Evolutionary conservation across 2,113 vertebrate genomes (phyloP).

Genomic region (Falcunculus frontatus): DNA sequence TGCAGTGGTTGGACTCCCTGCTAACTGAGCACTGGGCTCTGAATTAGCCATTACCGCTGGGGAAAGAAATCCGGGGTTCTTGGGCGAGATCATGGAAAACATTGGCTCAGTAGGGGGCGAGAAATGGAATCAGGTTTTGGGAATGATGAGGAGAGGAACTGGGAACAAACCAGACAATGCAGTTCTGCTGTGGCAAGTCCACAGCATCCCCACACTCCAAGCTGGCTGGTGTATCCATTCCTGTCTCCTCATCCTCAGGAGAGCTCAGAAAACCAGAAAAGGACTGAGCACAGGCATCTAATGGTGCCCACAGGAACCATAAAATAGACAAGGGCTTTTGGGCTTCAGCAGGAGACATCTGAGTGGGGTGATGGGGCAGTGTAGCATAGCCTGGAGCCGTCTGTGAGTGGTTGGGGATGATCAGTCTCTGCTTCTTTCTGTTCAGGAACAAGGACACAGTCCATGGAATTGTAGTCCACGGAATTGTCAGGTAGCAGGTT

Average conservation of each 20-base stretch:
- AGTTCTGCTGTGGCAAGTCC: neutral
- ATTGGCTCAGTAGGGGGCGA: neutral
- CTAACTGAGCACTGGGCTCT: constrained; percentile 25
- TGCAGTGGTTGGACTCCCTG: constrained; percentile 33
- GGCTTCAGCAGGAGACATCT: neutral
- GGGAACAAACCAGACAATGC: neutral
- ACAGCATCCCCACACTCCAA: neutral
- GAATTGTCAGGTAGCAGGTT: neutral
- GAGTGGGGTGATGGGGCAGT: fast-evolving
- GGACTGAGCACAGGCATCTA: neutral
- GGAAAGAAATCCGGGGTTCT: constrained; percentile 20
- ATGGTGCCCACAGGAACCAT: neutral
- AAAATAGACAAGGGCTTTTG: neutral
- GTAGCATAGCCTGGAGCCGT: neutral
- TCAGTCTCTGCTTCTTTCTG: neutral
- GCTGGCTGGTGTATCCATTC: neutral
- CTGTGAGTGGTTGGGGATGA: fast-evolving
- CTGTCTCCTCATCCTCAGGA: neutral
- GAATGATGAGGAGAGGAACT: neutral
- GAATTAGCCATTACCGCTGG: neutral
- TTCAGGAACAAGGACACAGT: neutral
- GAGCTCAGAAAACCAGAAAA: neutral
- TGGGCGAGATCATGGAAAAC: constrained; percentile 21
- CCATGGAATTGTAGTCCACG: neutral
- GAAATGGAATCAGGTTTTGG: neutral